Evolutionary conservation across 2,797 vertebrate genomes (phyloP).

Genomic region (Sebastes iracundus): DNA sequence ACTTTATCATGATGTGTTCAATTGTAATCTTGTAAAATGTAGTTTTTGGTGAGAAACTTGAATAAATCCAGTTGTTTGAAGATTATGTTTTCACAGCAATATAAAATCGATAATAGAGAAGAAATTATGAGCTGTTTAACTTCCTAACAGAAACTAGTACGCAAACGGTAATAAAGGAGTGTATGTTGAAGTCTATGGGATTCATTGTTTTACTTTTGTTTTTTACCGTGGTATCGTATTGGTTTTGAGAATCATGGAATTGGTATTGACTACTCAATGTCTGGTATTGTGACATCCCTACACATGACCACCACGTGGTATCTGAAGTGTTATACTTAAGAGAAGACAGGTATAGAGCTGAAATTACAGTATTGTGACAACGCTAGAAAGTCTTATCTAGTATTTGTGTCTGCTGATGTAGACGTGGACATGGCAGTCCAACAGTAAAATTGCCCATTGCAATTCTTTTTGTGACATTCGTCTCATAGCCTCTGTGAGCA

Average conservation of each 20-base stretch:
- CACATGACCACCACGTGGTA: not conserved
- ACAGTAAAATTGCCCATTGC: constrained; percentile 4
- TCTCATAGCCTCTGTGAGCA: constrained; percentile 15
- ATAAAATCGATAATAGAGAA: too few species aligned
- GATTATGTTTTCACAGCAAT: too few species aligned
- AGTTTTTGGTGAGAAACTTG: too few species aligned
- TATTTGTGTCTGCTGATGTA: not conserved
- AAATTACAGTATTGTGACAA: constrained; percentile 13
- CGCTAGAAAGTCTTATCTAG: not conserved
- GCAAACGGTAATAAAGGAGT: too few species aligned
- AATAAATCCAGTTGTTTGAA: too few species aligned
- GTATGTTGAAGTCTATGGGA: too few species aligned
- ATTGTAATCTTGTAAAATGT: too few species aligned
- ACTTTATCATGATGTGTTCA: too few species aligned
- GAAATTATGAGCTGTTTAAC: too few species aligned
- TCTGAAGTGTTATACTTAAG: not conserved
- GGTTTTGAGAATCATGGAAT: not conserved
- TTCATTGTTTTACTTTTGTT: too few species aligned
- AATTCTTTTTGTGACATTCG: constrained; percentile 37
- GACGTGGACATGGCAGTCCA: not conserved
- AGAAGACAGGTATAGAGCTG: not conserved
- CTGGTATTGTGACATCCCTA: not conserved
- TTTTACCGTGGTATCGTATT: too few species aligned
- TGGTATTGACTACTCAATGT: not conserved
- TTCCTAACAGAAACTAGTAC: too few species aligned